Base-by-base conservation (phyloP, 2,797 vertebrate genomes). In the Cygnus olor region DNA sequence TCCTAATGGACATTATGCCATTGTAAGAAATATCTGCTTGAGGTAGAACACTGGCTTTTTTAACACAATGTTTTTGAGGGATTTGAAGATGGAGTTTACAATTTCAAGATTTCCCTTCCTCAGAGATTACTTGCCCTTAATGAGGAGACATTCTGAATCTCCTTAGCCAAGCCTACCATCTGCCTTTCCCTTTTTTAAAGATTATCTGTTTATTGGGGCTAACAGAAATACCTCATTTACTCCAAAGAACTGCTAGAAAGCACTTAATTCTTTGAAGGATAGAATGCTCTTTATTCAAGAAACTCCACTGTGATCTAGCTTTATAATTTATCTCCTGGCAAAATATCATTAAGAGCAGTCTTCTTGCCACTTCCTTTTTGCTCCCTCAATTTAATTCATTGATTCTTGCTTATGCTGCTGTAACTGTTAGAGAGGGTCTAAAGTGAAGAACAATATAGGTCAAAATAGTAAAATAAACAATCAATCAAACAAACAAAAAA, bases 51-150 rank as follows among this genome's bases (percentile, higher is more conserved):
- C 5, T 25, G 21, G 7, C 2, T 34, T 51, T 32, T 56, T 88
- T 80, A 45, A 5, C 5, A 13, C n/a, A 49, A 40, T 3, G 20
- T n/a, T 57, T 25, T 2, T 9, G 7, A 4, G 1, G 3, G 3
- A 1, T 69, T 72, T 85, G 34, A 47, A 7, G 15, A 20, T 8
- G 2, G 8, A 60, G 7, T 79, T 54, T 57, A 40, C 4, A 40
- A 27, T 65, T 69, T 61, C 14, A 80, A 14, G 2, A 0, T 8
- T 58, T 68, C 44, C 51, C 28, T 49, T 58, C 12, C 22, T 36
- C 19, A 70, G 69, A 14, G 6, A 28, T 36, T 57, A 79, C 11
- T 69, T 80, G 16, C 10, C 27, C 32, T 16, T 53, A 45, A 64
- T 76, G 57, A 2, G 1, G 9, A 82, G 42, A 6, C 0, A 1